A percentile compares a stretch with the other conserved stretches of the same genome.
These are phyloP conservation scores for Protaetia brevitarsis DNA, from an alignment of 1,140 invertebrate genomes.

Conservation along the genomic window DNA sequence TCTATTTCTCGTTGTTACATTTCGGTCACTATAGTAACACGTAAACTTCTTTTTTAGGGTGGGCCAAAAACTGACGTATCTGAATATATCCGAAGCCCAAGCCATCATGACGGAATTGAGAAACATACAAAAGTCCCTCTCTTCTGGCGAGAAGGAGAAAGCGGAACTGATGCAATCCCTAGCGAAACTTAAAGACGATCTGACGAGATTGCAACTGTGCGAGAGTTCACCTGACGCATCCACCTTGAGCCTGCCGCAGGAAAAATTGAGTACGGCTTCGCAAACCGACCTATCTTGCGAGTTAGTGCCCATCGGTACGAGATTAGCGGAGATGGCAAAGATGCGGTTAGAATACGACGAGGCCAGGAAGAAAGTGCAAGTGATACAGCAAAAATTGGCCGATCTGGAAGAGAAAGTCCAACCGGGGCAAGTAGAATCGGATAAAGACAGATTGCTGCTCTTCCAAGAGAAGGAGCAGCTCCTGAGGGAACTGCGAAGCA, in stretches of 20 bases:
- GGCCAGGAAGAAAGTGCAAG: constrained; percentile 81
- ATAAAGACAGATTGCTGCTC: constrained; percentile 87
- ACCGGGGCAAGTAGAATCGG: constrained; percentile 87
- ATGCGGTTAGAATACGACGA: constrained; percentile 93
- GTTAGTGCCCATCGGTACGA: constrained; percentile 79
- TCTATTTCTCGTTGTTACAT: background rate
- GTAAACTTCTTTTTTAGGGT: constrained; percentile 65
- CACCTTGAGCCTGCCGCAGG: constrained; percentile 74
- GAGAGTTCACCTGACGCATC: constrained; percentile 79
- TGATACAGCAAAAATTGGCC: constrained; percentile 85
- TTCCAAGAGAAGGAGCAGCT: constrained; percentile 86
- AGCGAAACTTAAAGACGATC: constrained; percentile 88
- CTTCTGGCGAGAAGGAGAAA: constrained; percentile 88
- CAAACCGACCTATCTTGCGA: constrained; percentile 94
- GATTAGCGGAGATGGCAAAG: constrained; percentile 92
- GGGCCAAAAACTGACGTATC: constrained; percentile 90
- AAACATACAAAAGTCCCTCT: constrained; percentile 88
- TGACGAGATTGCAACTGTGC: constrained; percentile 79
- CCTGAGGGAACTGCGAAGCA: constrained; percentile 81
- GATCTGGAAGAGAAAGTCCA: constrained; percentile 88
- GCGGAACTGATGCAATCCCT: constrained; percentile 91
- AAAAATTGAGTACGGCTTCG: constrained; percentile 86
- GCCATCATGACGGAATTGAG: constrained; percentile 89
- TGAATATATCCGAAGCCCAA: constrained; percentile 90
- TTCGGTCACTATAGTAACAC: too few relatives aligned